A percentile compares a stretch with the other conserved stretches of the same genome.
Evolutionary conservation across 2,888 invertebrate genomes (phyloP).

Genomic region (Polymixis flavicincta): DNA sequence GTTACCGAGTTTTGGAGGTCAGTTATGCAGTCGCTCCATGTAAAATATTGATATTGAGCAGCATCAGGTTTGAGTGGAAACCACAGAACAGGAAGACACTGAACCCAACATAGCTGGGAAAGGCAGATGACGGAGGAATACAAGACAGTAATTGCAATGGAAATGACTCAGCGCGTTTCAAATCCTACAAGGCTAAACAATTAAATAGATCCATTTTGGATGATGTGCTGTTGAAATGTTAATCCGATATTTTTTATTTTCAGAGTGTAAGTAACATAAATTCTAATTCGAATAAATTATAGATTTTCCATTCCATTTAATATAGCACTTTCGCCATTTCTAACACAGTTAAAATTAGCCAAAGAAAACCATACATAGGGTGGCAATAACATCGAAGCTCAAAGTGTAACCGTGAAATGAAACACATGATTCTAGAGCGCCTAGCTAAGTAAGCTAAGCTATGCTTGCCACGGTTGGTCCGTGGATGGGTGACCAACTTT

Average conservation of each 20-base stretch:
- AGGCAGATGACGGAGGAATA: background rate
- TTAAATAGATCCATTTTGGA: background rate
- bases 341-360: background rate
- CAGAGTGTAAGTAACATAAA: constrained; percentile 2
- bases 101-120: background rate
- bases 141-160: background rate
- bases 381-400: too few relatives aligned
- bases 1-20: background rate
- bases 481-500: too few relatives aligned
- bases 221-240: background rate
- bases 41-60: background rate
- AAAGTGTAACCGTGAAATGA: too few relatives aligned
- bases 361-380: background rate
- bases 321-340: background rate
- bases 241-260: background rate
- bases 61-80: background rate
- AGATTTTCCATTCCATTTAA: background rate
- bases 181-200: background rate
- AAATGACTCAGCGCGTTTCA: background rate
- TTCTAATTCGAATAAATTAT: too few relatives aligned
- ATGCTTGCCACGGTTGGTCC: too few relatives aligned
- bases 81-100: too few relatives aligned
- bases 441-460: too few relatives aligned
- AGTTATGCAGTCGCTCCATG: background rate
- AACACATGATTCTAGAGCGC: too few relatives aligned